Evolutionary conservation across 1,140 invertebrate genomes (phyloP), one percentile per base, ranked within the genome.

Genomic region (Drosophila neocordata): DNA sequence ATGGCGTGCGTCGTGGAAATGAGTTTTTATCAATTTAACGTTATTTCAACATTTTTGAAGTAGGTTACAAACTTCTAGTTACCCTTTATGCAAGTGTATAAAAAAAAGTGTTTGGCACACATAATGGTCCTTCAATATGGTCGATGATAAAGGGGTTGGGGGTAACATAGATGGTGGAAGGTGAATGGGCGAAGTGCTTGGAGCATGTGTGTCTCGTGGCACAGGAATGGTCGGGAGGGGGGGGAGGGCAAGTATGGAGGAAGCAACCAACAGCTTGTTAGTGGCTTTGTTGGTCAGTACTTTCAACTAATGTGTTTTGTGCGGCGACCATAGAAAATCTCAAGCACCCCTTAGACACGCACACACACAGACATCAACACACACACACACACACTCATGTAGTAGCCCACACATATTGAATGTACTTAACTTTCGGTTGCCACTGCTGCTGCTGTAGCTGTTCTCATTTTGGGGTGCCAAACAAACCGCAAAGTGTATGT

Each of bases 241-340:
- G 31, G 27, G 48, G 7, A 65, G 38, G 27, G 27, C 7, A 4
- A 12, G 51, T 38, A 18, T 22, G 51, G 9, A 8, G 35, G n/a
- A 57, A 55, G 58, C 60, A 58, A 69, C 79, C 83, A 82, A 83
- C 83, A 88, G 83, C 83, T 88, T 83, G 83, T 88, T 88, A 83
- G 83, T 88, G 83, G 83, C 83, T 88, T 88, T 88, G 83, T 88
- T 83, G 83, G 83, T 88, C 83, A 88, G 83, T 88, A 88, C 79
- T 88, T 88, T 88, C 85, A 88, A 87, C 84, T 88, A 88, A 87
- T 88, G 83, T 87, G 83, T 81, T 88, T 79, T 87, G 41, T 48
- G 41, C 78, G 82, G 78, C 82, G 70, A 81, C 82, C 82, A 85
- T 78, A 85, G 70, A 82, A 81, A 85, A 87, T 85, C 82, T 85